Evolutionary conservation across 2,888 invertebrate genomes (phyloP), one percentile per base, ranked within the genome.

Genomic region (Apoda limacodes): DNA sequence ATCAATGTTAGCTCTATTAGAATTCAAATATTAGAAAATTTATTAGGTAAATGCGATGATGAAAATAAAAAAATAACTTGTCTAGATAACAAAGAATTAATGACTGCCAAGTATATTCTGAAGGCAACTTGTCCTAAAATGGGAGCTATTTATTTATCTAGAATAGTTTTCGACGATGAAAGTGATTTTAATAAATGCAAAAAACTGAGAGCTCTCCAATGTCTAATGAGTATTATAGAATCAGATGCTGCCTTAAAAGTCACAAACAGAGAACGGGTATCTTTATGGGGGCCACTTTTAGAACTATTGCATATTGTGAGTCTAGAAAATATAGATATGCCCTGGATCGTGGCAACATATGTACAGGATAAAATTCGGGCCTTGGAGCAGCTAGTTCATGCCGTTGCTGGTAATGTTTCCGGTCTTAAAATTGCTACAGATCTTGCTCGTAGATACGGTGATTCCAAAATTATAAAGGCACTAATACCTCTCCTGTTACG

Each of bases 111-210:
- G 48, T 81, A 78, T 48, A 80, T 82, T 47, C 50, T 82, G 11
- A 78, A 71, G 55, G 81, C 76, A 29, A 80, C 81, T 10, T 80
- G 81, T 44, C 71, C 76, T 10, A 81, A 78, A 62, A 76, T 81
- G 75, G 72, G 76, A 3, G 81, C 80, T 9, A 74, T 81, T 41
- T 81, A 82, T 46, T 55, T 82, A 40, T 78, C 76, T 9, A 60
- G 80, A 30, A 80, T 81, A 32, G 80, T 72, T 10, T 70, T 78
- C 43, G 80, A 80, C 34, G 76, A 76, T 34, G 80, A 75, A 25
- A 68, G 66, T 43, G 74, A 76, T 42, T 62, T 64, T 37, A 75
- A 80, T 32, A 78, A 75, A 50, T 56, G 60, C 34, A 82, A 76
- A 48, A 78, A 80, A 53, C 54, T 82, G 42, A 56, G 76, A 47